Conservation (phyloP, 2,113 vertebrate genomes). For the Rhinoderma darwinii region DNA sequence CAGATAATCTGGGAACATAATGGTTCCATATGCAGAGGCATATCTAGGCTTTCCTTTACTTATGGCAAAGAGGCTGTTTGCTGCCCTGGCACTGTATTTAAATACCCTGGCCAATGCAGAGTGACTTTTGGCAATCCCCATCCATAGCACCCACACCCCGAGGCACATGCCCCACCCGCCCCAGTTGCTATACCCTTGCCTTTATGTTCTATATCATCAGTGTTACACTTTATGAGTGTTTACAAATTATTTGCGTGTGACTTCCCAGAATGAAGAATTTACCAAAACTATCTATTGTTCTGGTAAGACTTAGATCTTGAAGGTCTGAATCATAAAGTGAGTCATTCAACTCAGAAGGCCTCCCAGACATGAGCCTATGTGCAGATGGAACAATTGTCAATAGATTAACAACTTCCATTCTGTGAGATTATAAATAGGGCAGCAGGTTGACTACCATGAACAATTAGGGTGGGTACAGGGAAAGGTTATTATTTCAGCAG, state of each 20-base stretch:
- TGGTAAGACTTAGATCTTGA: not conserved
- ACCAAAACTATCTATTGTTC: not conserved
- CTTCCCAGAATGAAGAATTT: not conserved
- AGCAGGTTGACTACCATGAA: constrained; percentile 37
- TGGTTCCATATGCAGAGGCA: too few species aligned
- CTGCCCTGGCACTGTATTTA: too few species aligned
- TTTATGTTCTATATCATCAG: too few species aligned
- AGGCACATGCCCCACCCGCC: not conserved
- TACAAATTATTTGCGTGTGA: not conserved
- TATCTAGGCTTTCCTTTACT: too few species aligned
- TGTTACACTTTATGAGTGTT: not conserved
- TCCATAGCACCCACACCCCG: not conserved
- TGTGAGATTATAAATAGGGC: constrained; percentile 16
- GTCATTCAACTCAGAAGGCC: not conserved
- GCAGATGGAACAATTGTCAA: not conserved
- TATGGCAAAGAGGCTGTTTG: too few species aligned
- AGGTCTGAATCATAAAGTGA: constrained; percentile 3
- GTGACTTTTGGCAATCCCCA: not conserved
- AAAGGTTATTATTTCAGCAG: constrained; percentile 44
- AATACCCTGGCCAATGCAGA: not conserved
- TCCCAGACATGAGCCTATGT: not conserved
- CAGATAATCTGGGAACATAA: too few species aligned
- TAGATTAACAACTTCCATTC: constrained; percentile 27
- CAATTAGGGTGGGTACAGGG: constrained; percentile 46
- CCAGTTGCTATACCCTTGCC: not conserved